Percentiles rank a stretch among this genome's conserved stretches.
Evolutionary conservation across 2,888 invertebrate genomes (phyloP).

Genomic region (Chloroclysta siterata): DNA sequence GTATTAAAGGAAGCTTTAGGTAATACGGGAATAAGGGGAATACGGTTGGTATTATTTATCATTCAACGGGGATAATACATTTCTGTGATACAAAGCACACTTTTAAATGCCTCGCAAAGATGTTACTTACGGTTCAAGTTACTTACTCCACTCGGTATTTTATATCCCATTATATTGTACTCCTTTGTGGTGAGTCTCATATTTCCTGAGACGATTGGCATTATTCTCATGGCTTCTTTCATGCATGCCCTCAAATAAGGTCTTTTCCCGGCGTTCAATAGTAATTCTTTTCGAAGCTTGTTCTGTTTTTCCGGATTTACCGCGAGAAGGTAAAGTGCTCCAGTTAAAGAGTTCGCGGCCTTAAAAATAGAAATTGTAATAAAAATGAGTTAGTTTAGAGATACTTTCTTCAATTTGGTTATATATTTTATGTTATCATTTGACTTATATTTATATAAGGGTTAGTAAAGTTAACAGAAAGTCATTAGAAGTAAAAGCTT

Average conservation of each 20-base stretch:
- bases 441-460: too few relatives aligned
- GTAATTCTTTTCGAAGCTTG: slow-evolving; percentile 85
- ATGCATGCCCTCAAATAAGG: slow-evolving; percentile 88
- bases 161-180: slow-evolving; percentile 86
- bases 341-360: slow-evolving; percentile 84
- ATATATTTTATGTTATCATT: too few relatives aligned
- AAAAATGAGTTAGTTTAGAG: background rate
- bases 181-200: slow-evolving; percentile 81
- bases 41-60: too few relatives aligned
- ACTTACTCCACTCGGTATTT: slow-evolving; percentile 84
- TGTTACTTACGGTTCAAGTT: background rate
- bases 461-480: too few relatives aligned
- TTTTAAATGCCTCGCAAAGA: background rate
- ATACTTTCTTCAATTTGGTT: too few relatives aligned
- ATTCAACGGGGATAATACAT: too few relatives aligned
- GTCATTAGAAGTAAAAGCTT: too few relatives aligned
- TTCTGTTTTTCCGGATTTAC: slow-evolving; percentile 87
- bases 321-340: slow-evolving; percentile 86
- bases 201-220: slow-evolving; percentile 85
- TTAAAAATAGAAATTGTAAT: slow-evolving; percentile 48
- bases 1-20: too few relatives aligned
- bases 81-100: too few relatives aligned
- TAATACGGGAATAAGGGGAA: too few relatives aligned
- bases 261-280: slow-evolving; percentile 53
- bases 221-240: slow-evolving; percentile 88